phyloP scores from a whole-genome alignment of 2,797 vertebrate genomes.

The Poeciliopsis turneri region DNA sequence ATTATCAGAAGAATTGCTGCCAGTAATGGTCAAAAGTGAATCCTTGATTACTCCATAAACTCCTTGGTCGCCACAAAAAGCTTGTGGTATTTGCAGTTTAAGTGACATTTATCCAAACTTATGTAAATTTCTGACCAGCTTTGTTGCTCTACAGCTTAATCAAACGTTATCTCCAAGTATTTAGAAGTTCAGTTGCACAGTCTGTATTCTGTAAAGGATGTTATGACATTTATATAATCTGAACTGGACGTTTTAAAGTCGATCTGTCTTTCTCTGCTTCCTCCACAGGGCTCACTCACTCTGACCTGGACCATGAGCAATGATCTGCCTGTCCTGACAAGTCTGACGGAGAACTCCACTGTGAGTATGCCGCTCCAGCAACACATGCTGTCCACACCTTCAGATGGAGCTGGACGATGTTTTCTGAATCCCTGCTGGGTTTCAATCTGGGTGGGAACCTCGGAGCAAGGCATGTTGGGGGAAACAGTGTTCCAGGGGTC shows the following conservation, averaged over 20 bases:
- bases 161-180: not conserved
- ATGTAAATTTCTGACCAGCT: not conserved
- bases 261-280: slow-evolving; percentile 14
- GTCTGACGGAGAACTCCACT: slow-evolving; percentile 86
- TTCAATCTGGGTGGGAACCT: not conserved
- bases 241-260: not conserved
- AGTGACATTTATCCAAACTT: not conserved
- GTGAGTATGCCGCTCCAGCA: slow-evolving; percentile 79
- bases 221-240: not conserved
- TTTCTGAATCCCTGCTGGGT: slow-evolving; percentile 6
- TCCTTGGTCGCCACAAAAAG: not conserved
- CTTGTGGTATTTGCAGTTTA: not conserved
- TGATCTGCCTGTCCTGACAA: slow-evolving; percentile 89
- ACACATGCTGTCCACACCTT: slow-evolving; percentile 24
- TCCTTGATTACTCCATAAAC: not conserved
- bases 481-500: slow-evolving; percentile 10
- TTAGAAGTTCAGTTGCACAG: not conserved
- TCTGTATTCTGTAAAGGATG: not conserved
- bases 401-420: not conserved
- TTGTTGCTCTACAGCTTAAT: not conserved
- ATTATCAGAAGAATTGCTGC: not conserved
- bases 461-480: not conserved
- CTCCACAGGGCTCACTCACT: slow-evolving; percentile 71
- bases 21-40: not conserved
- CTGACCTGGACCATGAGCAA: slow-evolving; percentile 89